Conservation (phyloP, 1,140 invertebrate species). For the Chrysoperla carnea region DNA sequence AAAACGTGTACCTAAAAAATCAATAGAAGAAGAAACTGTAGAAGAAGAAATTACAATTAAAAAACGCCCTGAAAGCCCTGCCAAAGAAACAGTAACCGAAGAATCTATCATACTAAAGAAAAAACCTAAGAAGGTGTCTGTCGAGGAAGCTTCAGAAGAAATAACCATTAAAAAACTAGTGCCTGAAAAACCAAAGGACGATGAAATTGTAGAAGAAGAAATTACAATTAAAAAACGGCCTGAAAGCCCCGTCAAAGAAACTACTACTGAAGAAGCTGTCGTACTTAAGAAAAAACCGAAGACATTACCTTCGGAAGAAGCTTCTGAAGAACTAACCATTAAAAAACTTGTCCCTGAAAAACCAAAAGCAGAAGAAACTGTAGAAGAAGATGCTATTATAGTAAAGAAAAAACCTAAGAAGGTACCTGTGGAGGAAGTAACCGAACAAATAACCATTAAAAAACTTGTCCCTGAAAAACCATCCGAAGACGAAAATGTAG, state of each 20-base stretch:
- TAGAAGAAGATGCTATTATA: constrained; percentile 6
- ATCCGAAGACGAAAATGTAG: constrained; percentile 6
- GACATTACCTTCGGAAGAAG: constrained; percentile 7
- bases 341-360: constrained; percentile 6
- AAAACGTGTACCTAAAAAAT: constrained; percentile 15
- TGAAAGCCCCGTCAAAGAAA: constrained; percentile 2
- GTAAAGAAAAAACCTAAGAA: constrained; percentile 19
- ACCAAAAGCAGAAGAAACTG: constrained; percentile 13
- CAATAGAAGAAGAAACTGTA: constrained; percentile 15
- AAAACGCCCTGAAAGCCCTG: constrained; percentile 2
- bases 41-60: constrained; percentile 7
- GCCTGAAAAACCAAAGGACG: constrained; percentile 15
- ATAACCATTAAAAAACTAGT: constrained; percentile 50
- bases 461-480: constrained; percentile 6
- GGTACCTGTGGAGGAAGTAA: constrained; percentile 1
- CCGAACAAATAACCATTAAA: constrained; percentile 1
- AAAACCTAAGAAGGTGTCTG: constrained; percentile 18
- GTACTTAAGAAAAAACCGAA: constrained; percentile 1
- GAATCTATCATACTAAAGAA: constrained; percentile 4
- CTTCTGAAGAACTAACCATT: constrained; percentile 8
- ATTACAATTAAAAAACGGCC: background rate
- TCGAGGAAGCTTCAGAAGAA: constrained; percentile 47
- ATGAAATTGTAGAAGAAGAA: background rate
- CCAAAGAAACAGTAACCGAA: too few relatives aligned
- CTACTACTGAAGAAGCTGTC: background rate